A percentile compares a stretch with the other conserved stretches of the same genome.
Conservation (phyloP, 2,113 vertebrate species). For the Sebastes fasciatus region DNA sequence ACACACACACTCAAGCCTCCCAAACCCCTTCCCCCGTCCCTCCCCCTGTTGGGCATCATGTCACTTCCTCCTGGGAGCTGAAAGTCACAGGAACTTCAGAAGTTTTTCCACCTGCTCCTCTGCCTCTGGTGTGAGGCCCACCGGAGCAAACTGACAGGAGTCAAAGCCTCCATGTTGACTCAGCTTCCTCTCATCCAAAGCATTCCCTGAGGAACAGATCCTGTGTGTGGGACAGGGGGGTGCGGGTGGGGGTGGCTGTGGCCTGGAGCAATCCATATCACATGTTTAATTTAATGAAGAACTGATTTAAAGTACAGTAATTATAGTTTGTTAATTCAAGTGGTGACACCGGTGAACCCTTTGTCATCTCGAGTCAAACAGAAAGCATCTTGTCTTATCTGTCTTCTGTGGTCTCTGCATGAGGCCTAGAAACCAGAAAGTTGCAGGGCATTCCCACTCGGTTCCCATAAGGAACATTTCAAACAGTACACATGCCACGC, state of each 20-base stretch:
- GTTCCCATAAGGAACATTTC: slow-evolving; percentile 1
- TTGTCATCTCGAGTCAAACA: background rate
- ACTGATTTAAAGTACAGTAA: background rate
- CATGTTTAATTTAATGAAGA: background rate
- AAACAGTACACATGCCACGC: slow-evolving; percentile 39
- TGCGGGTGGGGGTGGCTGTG: slow-evolving; percentile 14
- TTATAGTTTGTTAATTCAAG: background rate
- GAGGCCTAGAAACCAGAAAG: background rate
- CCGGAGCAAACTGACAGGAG: slow-evolving; percentile 55
- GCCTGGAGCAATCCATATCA: slow-evolving; percentile 50
- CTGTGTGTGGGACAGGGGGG: slow-evolving; percentile 33
- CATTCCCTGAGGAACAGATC: slow-evolving; percentile 69
- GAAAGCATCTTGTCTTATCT: background rate
- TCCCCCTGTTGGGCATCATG: slow-evolving; percentile 60
- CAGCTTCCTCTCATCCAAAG: slow-evolving; percentile 79
- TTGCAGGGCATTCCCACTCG: background rate
- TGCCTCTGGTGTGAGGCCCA: slow-evolving; percentile 51
- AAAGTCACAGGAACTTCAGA: slow-evolving; percentile 62
- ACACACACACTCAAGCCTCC: background rate
- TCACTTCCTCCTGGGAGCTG: slow-evolving; percentile 75
- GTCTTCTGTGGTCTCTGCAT: background rate
- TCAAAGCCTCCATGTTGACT: slow-evolving; percentile 78
- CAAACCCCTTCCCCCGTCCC: slow-evolving; percentile 2
- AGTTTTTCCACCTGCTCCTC: slow-evolving; percentile 81
- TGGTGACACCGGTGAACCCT: no score